Evolutionary conservation across 2,888 invertebrate species (phyloP).

Genomic region (Alloplasta piceator): DNA sequence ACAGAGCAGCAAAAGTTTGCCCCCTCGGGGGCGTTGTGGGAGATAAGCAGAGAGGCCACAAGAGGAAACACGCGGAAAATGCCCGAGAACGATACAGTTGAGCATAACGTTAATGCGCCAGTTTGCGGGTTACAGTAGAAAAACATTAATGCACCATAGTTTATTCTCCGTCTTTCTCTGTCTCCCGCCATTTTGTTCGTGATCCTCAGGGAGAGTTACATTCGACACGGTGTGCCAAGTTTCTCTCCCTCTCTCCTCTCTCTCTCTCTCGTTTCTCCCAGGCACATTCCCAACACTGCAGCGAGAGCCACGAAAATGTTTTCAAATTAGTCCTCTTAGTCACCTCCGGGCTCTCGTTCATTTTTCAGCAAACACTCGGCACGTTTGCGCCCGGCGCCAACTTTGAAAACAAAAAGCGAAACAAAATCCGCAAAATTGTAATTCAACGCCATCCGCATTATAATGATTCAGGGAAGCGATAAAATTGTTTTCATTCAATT

Average conservation of each 20-base stretch:
- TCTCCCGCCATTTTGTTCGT: constrained; percentile 26
- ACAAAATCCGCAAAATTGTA: no score
- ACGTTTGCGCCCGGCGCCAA: no score
- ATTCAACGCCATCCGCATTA: no score
- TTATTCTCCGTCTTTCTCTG: constrained; percentile 35
- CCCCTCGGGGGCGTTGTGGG: constrained; percentile 5
- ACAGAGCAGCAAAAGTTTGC: constrained; percentile 52
- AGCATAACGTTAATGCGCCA: constrained; percentile 56
- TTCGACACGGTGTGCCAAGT: constrained; percentile 38
- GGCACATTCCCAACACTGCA: constrained; percentile 21
- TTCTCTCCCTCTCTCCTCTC: constrained; percentile 17
- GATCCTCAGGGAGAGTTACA: constrained; percentile 14
- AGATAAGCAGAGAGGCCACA: constrained; percentile 12
- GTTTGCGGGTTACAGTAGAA: constrained; percentile 26
- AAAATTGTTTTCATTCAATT: no score
- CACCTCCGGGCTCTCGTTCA: background rate
- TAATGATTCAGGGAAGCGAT: no score
- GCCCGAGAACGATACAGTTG: constrained; percentile 41
- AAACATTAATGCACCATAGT: constrained; percentile 44
- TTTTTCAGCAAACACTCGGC: background rate
- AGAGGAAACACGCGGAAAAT: constrained; percentile 41
- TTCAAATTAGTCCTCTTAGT: constrained; percentile 11
- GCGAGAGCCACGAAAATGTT: constrained; percentile 33
- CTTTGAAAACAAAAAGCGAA: no score
- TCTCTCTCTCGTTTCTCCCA: background rate